Base-by-base conservation (phyloP, 1,140 invertebrate genomes). In the Pygmarrhopalites habei region DNA sequence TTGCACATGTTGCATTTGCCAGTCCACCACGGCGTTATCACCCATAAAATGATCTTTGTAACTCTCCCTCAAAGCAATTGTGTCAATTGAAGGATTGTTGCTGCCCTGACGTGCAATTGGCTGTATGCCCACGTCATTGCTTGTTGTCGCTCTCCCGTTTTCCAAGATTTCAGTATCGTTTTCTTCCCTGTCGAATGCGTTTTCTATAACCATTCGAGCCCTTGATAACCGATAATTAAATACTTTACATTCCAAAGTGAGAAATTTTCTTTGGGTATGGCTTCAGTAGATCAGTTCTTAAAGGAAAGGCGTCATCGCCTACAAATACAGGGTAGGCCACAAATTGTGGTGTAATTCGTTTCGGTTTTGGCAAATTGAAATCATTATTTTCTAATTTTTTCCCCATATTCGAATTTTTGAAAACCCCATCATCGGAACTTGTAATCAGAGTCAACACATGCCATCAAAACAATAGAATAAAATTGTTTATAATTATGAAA, bases 401-500 rank as follows among this genome's bases (percentile, higher is more conserved):
- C 12, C 39, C 39, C 39, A n/a, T 41, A n/a, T 12, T n/a, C n/a
- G 39, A 41, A 41, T n/a, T 41, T 41, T 41, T 41, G 39, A 41
- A n/a, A 41, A 41, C n/a, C n/a, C 39, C 39, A 12, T 12, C 39
- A n/a, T 41, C 39, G n/a, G 39, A 41, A n/a, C n/a, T 41, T 41
- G 39, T 41, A 41, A n/a, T n/a, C 12, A 41, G 39, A n/a, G n/a
- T n/a, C 14, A 77, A 68, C 4, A 73, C n/a, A n/a, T n/a, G n/a
- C n/a, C n/a, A n/a, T n/a, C n/a, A n/a, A n/a, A n/a, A n/a, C n/a
- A n/a, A n/a, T 72, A 28, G 66, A 71, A 57, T 66, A 65, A 53
- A 58, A 68, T 17, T 29, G 41, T 44, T 79, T 79, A 69, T 79
- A 80, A 69, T 78, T 78, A 61, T 72, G 77, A 71, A 73, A 79